Evolutionary conservation across 2,888 invertebrate species (phyloP), one percentile per base, ranked within the genome.

Genomic region (Synanthedon tipuliformis): DNA sequence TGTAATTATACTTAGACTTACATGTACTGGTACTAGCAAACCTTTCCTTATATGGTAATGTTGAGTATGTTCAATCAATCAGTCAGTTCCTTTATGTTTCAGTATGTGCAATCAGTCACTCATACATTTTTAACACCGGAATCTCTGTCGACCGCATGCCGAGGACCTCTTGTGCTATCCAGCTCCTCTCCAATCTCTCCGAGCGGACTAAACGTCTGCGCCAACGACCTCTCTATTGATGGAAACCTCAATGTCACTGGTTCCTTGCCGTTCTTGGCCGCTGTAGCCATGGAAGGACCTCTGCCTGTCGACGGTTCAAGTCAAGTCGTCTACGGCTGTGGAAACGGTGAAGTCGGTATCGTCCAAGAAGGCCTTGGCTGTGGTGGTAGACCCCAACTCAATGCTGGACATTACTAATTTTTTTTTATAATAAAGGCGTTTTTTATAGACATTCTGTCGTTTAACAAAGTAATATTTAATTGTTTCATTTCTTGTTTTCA

Each of bases 221-320:
- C 75, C 1, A 73, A 74, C 1, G 57, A 68, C 10, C 55, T 75
- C 34, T 45, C 68, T 1, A 68, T 73, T 16, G 67, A 67, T 23
- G 73, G 73, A 3, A 54, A 56, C 8, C 64, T 74, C 7, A 52
- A 63, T 2, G 74, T 74, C 0, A 50, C 56, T 3, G 73, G 73
- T 0, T 64, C 57, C 1, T 49, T 74, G 48, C 73, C 73, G 1
- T 73, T 74, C 54, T 48, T 63, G 8, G 66, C 72, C 18, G 62
- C 73, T 1, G 70, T 75, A 11, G 62, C 61, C 11, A 50, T 74
- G 3, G 69, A 67, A n/a, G 73, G 75, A 3, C 12, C 61, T 0
- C 48, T 73, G 3, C 75, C 72, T 10, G 55, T 62, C 3, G 45
- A 50, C 7, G 73, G 75, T 0, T 56, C 53, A 15, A 64, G 71